Conservation (phyloP, 1,140 invertebrate species). For the Stenopsyche tienmushanensis region DNA sequence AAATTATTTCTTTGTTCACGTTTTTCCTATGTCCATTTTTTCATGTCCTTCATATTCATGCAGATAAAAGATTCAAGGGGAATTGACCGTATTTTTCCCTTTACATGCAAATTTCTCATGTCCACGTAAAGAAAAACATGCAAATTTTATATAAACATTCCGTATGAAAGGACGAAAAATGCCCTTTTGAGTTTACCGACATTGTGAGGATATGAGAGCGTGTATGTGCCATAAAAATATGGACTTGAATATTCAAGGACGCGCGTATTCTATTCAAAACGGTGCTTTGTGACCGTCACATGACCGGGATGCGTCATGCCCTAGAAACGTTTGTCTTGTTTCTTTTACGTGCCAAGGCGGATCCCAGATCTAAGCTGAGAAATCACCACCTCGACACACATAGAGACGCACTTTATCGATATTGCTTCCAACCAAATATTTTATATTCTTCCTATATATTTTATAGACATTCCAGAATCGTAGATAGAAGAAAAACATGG, state of each 20-base stretch:
- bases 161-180: background rate
- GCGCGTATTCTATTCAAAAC: background rate
- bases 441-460: too few relatives aligned
- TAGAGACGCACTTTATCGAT: too few relatives aligned
- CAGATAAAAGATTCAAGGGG: constrained; percentile 1
- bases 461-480: too few relatives aligned
- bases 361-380: too few relatives aligned
- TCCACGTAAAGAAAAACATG: constrained; percentile 25
- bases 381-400: too few relatives aligned
- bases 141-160: constrained; percentile 29
- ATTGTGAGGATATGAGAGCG: background rate
- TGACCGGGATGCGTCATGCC: too few relatives aligned
- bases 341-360: too few relatives aligned
- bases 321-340: too few relatives aligned
- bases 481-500: too few relatives aligned
- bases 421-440: too few relatives aligned
- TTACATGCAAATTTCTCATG: constrained; percentile 17
- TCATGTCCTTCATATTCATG: background rate
- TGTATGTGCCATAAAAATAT: background rate
- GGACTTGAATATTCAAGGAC: constrained; percentile 13
- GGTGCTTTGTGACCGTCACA: too few relatives aligned
- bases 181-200: constrained; percentile 4
- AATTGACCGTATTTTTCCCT: constrained; percentile 12
- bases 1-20: background rate
- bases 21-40: background rate